Evolutionary conservation across 2,888 invertebrate species (phyloP).

Genomic region (Alitta virens): DNA sequence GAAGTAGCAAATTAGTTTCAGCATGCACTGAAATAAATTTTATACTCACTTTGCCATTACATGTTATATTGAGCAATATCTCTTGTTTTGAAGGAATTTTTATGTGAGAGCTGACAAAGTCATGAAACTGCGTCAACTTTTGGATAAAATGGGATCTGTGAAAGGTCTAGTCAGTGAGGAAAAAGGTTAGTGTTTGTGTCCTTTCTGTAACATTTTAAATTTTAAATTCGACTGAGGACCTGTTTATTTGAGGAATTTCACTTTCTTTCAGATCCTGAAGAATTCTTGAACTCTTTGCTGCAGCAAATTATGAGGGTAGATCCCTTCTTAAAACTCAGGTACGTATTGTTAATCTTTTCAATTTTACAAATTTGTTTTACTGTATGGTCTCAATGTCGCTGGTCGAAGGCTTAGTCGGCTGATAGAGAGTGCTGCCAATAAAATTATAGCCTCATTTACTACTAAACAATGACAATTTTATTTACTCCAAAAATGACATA

Average conservation of each 20-base stretch:
- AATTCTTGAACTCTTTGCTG: slow-evolving; percentile 88
- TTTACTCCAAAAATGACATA: too few relatives aligned
- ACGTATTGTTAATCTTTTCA: not conserved
- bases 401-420: too few relatives aligned
- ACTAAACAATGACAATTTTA: too few relatives aligned
- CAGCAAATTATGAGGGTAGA: slow-evolving; percentile 64
- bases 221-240: not conserved
- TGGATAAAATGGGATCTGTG: slow-evolving; percentile 85
- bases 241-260: not conserved
- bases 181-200: slow-evolving; percentile 65
- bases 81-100: slow-evolving; percentile 62
- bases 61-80: too few relatives aligned
- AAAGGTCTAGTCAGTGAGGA: slow-evolving; percentile 88
- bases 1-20: too few relatives aligned
- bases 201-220: not conserved
- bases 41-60: too few relatives aligned
- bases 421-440: too few relatives aligned
- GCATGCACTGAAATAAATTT: too few relatives aligned
- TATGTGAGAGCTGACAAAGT: slow-evolving; percentile 95
- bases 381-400: too few relatives aligned
- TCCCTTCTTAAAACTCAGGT: slow-evolving; percentile 31
- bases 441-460: too few relatives aligned
- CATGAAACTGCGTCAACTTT: slow-evolving; percentile 83
- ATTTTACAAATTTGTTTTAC: too few relatives aligned
- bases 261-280: slow-evolving; percentile 80